Evolutionary conservation across 2,113 vertebrate species (phyloP).

Genomic region (Phrynosoma blainvillii): DNA sequence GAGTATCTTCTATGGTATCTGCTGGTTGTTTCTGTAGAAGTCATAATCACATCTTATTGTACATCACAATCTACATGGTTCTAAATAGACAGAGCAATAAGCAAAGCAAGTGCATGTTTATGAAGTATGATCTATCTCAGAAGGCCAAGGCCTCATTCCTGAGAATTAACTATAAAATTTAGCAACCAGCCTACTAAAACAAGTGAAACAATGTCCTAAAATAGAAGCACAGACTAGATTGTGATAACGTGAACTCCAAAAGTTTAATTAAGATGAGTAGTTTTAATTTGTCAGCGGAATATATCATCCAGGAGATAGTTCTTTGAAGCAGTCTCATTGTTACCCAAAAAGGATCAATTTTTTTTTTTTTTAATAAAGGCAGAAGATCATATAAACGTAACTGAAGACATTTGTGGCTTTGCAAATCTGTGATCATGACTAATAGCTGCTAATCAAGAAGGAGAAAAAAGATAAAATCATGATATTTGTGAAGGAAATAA

Average conservation of each 20-base stretch:
- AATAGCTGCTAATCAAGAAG: neutral
- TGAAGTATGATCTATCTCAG: neutral
- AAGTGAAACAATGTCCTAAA: neutral
- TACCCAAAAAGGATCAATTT: too few species aligned
- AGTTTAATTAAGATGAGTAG: too few species aligned
- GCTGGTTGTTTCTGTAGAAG: neutral
- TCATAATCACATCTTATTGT: neutral
- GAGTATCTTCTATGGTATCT: neutral
- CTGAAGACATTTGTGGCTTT: neutral
- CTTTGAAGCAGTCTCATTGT: too few species aligned
- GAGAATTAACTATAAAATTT: neutral
- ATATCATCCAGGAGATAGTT: neutral
- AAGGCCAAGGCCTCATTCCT: neutral
- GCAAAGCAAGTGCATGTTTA: neutral
- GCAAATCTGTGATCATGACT: neutral
- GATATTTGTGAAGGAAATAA: neutral
- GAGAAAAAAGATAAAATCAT: neutral
- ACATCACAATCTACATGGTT: neutral
- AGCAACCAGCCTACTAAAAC: neutral
- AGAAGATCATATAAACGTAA: neutral
- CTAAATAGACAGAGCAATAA: neutral
- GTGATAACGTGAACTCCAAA: too few species aligned
- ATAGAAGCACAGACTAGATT: neutral
- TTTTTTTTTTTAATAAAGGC: too few species aligned
- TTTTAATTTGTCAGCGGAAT: neutral